Evolutionary conservation across 2,113 vertebrate genomes (phyloP).

Genomic region (Pipa parva): DNA sequence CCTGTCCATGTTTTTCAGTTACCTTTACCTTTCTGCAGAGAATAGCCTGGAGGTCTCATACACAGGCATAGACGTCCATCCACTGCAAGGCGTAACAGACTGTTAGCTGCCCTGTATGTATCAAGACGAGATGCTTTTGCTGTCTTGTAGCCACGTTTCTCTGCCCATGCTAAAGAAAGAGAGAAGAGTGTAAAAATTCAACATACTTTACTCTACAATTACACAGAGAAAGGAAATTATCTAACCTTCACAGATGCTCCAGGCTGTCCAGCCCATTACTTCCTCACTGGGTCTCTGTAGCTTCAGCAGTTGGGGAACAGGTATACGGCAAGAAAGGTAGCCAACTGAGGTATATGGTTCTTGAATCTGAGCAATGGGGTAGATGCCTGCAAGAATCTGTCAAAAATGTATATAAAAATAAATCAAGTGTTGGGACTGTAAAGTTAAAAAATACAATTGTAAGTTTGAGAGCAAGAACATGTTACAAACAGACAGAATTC

Average conservation of each 20-base stretch:
- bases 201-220: not conserved
- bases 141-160: constrained; percentile 83
- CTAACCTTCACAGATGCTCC: constrained; percentile 87
- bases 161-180: constrained; percentile 73
- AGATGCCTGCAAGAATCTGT: constrained; percentile 82
- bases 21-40: constrained; percentile 67
- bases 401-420: not conserved
- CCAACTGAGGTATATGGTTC: constrained; percentile 86
- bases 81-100: constrained; percentile 76
- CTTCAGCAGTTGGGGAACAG: constrained; percentile 68
- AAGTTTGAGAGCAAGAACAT: too few species aligned
- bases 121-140: constrained; percentile 82
- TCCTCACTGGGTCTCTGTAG: constrained; percentile 64
- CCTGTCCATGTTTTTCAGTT: too few species aligned
- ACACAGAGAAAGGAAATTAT: not conserved
- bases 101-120: constrained; percentile 82
- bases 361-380: constrained; percentile 85
- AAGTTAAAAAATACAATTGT: too few species aligned
- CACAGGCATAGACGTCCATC: constrained; percentile 81
- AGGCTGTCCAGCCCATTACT: constrained; percentile 71
- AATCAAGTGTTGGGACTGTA: too few species aligned
- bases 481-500: too few species aligned
- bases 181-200: not conserved
- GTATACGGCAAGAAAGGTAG: constrained; percentile 76
- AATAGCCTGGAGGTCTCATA: constrained; percentile 75